Conservation (phyloP, 2,888 invertebrate genomes). For the Atethmia centrago region DNA sequence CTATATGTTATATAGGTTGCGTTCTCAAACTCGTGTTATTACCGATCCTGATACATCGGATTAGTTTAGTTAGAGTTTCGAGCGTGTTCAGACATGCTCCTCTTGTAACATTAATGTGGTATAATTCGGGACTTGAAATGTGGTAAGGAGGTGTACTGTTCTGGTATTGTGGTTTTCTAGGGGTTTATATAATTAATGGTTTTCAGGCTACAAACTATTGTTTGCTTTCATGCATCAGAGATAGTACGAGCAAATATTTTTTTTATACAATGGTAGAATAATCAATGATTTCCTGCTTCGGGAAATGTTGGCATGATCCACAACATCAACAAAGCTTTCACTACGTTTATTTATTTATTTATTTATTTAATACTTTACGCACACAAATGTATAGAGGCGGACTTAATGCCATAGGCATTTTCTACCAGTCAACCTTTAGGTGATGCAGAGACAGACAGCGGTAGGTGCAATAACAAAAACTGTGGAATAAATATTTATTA, state of each 20-base stretch:
- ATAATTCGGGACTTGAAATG: constrained; percentile 36
- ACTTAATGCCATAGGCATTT: too few relatives aligned
- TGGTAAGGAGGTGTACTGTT: constrained; percentile 36
- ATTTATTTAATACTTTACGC: too few relatives aligned
- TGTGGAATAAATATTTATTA: too few relatives aligned
- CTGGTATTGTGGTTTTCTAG: constrained; percentile 32
- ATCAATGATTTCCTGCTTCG: not conserved
- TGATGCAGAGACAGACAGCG: too few relatives aligned
- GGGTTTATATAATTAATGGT: not conserved
- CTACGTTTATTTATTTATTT: not conserved
- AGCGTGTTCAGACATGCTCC: constrained; percentile 38
- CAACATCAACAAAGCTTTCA: not conserved
- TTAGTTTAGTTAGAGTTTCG: constrained; percentile 60
- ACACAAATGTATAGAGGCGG: too few relatives aligned
- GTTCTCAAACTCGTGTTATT: constrained; percentile 56
- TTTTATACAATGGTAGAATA: not conserved
- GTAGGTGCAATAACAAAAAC: too few relatives aligned
- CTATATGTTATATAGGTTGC: constrained; percentile 13
- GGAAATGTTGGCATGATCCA: not conserved
- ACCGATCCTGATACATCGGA: constrained; percentile 55
- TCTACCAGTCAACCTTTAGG: too few relatives aligned
- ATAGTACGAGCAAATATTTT: not conserved
- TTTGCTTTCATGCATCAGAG: not conserved
- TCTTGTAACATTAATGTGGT: constrained; percentile 60
- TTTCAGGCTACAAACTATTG: not conserved